phyloP scores from a whole-genome alignment of 2,888 invertebrate genomes.

The Sphaerophoria rueppellii region DNA sequence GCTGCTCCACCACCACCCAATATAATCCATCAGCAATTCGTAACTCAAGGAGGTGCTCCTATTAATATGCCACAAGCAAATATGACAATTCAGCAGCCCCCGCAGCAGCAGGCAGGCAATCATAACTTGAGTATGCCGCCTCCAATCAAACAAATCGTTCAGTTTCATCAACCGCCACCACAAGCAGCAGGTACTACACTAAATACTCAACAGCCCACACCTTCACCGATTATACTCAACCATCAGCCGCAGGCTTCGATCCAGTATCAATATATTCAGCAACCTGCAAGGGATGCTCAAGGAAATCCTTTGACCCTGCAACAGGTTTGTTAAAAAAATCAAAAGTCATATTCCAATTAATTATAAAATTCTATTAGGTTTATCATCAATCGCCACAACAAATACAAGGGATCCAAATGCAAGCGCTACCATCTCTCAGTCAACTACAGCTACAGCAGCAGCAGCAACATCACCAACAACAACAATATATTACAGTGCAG shows the following conservation, averaged over 20 bases:
- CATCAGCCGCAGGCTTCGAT: slow-evolving; percentile 68
- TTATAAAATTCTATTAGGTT: background rate
- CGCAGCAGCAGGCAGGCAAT: slow-evolving; percentile 71
- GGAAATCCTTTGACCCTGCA: slow-evolving; percentile 54
- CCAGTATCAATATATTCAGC: slow-evolving; percentile 73
- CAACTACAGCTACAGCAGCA: slow-evolving; percentile 73
- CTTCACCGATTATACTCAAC: slow-evolving; percentile 71
- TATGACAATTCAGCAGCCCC: slow-evolving; percentile 75
- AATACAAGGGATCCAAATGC: slow-evolving; percentile 68
- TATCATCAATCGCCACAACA: slow-evolving; percentile 70
- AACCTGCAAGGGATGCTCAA: slow-evolving; percentile 67
- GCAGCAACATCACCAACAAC: slow-evolving; percentile 63
- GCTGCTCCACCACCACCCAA: slow-evolving; percentile 53
- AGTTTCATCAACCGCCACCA: slow-evolving; percentile 69
- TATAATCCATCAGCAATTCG: slow-evolving; percentile 75
- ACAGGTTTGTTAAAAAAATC: slow-evolving; percentile 40
- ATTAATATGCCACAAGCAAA: slow-evolving; percentile 75
- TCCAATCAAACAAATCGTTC: slow-evolving; percentile 68
- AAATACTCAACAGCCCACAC: slow-evolving; percentile 38
- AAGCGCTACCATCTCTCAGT: slow-evolving; percentile 54
- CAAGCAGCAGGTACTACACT: slow-evolving; percentile 45
- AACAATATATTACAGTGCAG: slow-evolving; percentile 75
- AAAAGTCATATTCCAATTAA: too few relatives aligned
- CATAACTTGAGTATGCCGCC: slow-evolving; percentile 74
- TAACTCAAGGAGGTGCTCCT: slow-evolving; percentile 74